These are phyloP conservation scores for Brotula barbata DNA, from an alignment of 2,797 vertebrate genomes.

Conservation along the genomic window DNA sequence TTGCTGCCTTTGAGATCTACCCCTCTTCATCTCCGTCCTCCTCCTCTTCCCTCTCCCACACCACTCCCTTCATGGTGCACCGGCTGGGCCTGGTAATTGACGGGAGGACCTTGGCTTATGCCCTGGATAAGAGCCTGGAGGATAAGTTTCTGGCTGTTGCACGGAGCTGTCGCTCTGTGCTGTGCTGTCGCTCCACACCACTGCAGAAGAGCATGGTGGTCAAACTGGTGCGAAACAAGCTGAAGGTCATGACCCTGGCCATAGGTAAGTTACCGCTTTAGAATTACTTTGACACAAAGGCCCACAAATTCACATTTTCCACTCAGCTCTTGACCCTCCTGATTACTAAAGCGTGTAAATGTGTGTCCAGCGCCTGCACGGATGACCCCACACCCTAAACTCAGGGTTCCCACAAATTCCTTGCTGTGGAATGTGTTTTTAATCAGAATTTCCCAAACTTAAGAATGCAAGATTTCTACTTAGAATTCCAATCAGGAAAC, in stretches of 20 bases:
- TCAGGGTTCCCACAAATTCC: too few relatives aligned
- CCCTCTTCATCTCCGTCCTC: slow-evolving; percentile 61
- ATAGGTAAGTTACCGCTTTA: slow-evolving; percentile 82
- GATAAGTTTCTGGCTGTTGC: slow-evolving; percentile 92
- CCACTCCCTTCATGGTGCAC: slow-evolving; percentile 69
- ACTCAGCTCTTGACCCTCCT: too few relatives aligned
- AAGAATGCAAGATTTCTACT: too few relatives aligned
- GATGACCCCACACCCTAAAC: too few relatives aligned
- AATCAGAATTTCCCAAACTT: too few relatives aligned
- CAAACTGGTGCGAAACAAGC: slow-evolving; percentile 93
- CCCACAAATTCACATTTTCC: too few relatives aligned
- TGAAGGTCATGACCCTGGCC: slow-evolving; percentile 97
- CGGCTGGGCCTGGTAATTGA: slow-evolving; percentile 91
- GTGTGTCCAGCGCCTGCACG: too few relatives aligned
- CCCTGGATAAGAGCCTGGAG: slow-evolving; percentile 88
- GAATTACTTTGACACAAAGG: not conserved
- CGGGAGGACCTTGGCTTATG: slow-evolving; percentile 92
- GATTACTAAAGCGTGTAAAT: too few relatives aligned
- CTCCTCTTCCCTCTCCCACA: slow-evolving; percentile 46
- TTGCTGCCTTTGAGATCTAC: slow-evolving; percentile 71
- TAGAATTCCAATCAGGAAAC: too few relatives aligned
- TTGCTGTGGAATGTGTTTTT: too few relatives aligned
- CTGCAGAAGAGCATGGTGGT: slow-evolving; percentile 99
- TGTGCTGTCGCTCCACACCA: slow-evolving; percentile 95
- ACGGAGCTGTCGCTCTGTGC: slow-evolving; percentile 87